A percentile compares a stretch with the other conserved stretches of the same genome.
Evolutionary conservation across 2,888 invertebrate species (phyloP).

Genomic region (Liposcelis brunnea): DNA sequence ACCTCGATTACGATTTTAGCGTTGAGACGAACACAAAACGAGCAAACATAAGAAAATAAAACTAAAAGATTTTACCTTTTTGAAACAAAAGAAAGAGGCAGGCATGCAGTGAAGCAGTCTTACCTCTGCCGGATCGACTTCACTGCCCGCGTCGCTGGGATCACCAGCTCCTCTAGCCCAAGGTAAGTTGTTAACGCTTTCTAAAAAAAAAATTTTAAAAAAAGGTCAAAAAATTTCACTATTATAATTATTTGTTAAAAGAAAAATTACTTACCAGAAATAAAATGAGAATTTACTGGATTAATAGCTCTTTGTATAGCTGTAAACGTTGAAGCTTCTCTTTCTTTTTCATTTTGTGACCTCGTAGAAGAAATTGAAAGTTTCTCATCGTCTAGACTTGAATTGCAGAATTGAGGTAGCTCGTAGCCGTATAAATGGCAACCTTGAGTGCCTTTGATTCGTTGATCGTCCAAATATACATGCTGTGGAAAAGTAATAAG

Average conservation of each 20-base stretch:
- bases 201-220: constrained; percentile 2
- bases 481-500: not conserved
- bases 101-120: constrained; percentile 55
- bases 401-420: constrained; percentile 30
- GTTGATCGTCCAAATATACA: constrained; percentile 24
- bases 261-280: constrained; percentile 5
- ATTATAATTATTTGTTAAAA: not conserved
- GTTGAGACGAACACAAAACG: too few species aligned
- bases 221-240: not conserved
- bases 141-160: not conserved
- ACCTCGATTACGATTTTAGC: too few species aligned
- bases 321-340: constrained; percentile 24
- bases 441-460: constrained; percentile 24
- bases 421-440: constrained; percentile 47
- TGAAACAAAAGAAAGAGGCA: constrained; percentile 67
- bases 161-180: too few species aligned
- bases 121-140: constrained; percentile 33
- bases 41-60: too few species aligned
- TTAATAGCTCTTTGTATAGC: constrained; percentile 23
- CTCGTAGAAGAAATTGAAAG: constrained; percentile 18
- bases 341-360: constrained; percentile 14
- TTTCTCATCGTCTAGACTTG: constrained; percentile 19
- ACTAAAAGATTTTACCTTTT: constrained; percentile 24
- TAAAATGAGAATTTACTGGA: not conserved
- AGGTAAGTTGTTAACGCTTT: not conserved